These are phyloP conservation scores for Podocnemis expansa DNA, from an alignment of 2,113 vertebrate genomes.

Conservation along the genomic window DNA sequence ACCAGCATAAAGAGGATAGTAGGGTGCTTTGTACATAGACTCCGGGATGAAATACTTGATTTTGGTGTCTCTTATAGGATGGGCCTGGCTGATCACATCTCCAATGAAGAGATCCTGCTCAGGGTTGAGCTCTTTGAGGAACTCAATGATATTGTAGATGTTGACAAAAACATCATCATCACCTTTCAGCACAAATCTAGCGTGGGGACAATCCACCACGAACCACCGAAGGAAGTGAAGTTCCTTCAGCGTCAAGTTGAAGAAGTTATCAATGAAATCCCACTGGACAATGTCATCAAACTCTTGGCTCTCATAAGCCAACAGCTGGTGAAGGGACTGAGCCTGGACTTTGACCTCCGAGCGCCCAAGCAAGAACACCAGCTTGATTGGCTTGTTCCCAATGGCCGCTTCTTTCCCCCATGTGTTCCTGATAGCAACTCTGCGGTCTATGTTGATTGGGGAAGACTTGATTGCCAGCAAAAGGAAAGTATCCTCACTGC, in stretches of 20 bases:
- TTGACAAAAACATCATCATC: slow-evolving; percentile 82
- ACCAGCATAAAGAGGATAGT: slow-evolving; percentile 80
- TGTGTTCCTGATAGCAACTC: slow-evolving; percentile 77
- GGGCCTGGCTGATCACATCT: slow-evolving; percentile 75
- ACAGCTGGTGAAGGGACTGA: slow-evolving; percentile 69
- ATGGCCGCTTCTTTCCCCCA: slow-evolving; percentile 75
- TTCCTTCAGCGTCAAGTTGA: slow-evolving; percentile 85
- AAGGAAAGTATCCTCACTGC: slow-evolving; percentile 73
- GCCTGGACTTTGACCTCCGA: slow-evolving; percentile 32
- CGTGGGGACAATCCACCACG: slow-evolving; percentile 54
- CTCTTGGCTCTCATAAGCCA: slow-evolving; percentile 75
- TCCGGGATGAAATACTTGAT: slow-evolving; percentile 81
- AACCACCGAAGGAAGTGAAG: slow-evolving; percentile 82
- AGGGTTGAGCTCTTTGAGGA: slow-evolving; percentile 70
- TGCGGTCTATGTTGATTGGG: slow-evolving; percentile 75
- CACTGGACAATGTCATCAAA: slow-evolving; percentile 82
- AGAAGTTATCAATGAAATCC: slow-evolving; percentile 83
- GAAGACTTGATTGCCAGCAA: slow-evolving; percentile 80
- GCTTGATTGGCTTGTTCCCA: slow-evolving; percentile 40
- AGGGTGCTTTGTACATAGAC: slow-evolving; percentile 72
- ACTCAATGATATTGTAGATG: slow-evolving; percentile 79
- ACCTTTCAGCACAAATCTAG: slow-evolving; percentile 78
- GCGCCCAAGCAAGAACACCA: slow-evolving; percentile 77
- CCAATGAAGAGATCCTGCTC: slow-evolving; percentile 78
- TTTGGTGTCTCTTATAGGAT: slow-evolving; percentile 78